These are phyloP conservation scores for Standfussiana lucernea DNA, from an alignment of 2,888 invertebrate species.

Conservation along the genomic window DNA sequence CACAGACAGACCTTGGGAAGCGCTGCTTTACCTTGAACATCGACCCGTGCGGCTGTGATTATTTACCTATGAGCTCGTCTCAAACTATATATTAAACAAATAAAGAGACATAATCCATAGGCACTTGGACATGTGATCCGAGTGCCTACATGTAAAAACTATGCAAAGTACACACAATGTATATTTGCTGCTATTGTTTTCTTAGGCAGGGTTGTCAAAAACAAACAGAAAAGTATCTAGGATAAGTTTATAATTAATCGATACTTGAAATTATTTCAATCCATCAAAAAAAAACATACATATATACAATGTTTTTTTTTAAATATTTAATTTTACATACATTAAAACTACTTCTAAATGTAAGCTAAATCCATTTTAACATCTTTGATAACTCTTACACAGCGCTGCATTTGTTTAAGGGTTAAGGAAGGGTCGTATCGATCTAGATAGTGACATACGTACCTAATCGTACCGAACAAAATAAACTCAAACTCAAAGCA, in stretches of 20 bases:
- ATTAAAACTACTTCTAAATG: too few relatives aligned
- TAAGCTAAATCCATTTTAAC: too few relatives aligned
- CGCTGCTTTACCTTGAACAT: not conserved
- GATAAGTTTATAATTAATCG: too few relatives aligned
- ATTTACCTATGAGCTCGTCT: not conserved
- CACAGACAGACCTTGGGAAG: not conserved
- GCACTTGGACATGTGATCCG: not conserved
- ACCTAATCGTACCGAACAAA: too few relatives aligned
- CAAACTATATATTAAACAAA: not conserved
- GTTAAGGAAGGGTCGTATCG: not conserved
- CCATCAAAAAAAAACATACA: too few relatives aligned
- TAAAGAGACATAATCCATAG: constrained; percentile 14
- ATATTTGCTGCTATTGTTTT: constrained; percentile 26
- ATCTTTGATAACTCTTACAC: too few relatives aligned
- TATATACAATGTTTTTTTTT: too few relatives aligned
- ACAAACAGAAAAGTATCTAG: not conserved
- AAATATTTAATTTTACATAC: too few relatives aligned
- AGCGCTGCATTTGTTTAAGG: too few relatives aligned
- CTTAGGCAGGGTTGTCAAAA: constrained; percentile 28
- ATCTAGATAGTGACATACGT: not conserved
- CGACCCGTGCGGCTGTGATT: not conserved
- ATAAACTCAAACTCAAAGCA: too few relatives aligned
- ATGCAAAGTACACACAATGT: constrained; percentile 24
- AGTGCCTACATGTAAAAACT: constrained; percentile 16
- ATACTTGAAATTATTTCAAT: too few relatives aligned